These are phyloP conservation scores for Pseudotriccus pelzelni DNA, from an alignment of 2,797 vertebrate genomes.

Conservation along the genomic window DNA sequence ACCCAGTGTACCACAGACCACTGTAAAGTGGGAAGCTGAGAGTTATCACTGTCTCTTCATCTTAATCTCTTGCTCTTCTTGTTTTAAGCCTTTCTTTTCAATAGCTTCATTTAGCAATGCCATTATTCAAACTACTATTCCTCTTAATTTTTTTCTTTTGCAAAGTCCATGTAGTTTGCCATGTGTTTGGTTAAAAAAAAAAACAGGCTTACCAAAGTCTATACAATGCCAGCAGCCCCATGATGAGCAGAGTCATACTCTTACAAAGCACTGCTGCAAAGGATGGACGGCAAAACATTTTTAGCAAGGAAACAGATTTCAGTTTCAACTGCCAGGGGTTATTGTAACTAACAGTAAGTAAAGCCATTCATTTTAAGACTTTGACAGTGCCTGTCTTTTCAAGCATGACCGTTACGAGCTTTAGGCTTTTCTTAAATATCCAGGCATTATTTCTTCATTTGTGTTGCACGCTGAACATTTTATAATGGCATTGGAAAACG, in stretches of 20 bases:
- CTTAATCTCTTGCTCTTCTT: background rate
- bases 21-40: constrained; percentile 7
- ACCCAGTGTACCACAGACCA: background rate
- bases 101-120: constrained; percentile 3
- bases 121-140: background rate
- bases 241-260: constrained; percentile 27
- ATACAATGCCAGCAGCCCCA: background rate
- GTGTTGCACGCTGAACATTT: constrained; percentile 53
- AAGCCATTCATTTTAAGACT: constrained; percentile 41
- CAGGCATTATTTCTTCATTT: constrained; percentile 53
- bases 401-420: constrained; percentile 12
- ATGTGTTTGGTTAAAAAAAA: background rate
- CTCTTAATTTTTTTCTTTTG: background rate
- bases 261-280: constrained; percentile 40
- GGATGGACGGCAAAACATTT: constrained; percentile 37
- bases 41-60: background rate
- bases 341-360: constrained; percentile 49
- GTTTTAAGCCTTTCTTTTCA: constrained; percentile 10
- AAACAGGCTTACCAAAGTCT: background rate
- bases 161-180: background rate
- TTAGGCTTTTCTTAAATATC: constrained; percentile 43
- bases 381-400: constrained; percentile 29
- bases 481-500: constrained; percentile 51
- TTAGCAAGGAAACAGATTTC: constrained; percentile 26
- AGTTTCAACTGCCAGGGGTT: constrained; percentile 5